A percentile compares a stretch with the other conserved stretches of the same genome.
Evolutionary conservation across 1,140 invertebrate genomes (phyloP).

Genomic region (Drosophila sulfurigaster): DNA sequence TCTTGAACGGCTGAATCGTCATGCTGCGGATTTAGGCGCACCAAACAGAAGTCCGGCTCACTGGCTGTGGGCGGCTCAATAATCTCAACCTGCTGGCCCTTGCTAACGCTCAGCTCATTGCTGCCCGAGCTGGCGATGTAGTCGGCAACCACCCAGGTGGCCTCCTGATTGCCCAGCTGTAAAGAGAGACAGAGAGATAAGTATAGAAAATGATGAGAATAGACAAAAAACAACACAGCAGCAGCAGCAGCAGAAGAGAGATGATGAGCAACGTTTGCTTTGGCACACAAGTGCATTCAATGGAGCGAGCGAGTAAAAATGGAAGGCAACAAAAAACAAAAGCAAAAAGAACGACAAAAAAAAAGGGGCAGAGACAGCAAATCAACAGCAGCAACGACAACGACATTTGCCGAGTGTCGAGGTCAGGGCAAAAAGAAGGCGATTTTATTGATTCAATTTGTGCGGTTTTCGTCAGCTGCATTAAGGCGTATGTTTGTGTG

Average conservation of each 20-base stretch:
- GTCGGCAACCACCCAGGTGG: slow-evolving; percentile 95
- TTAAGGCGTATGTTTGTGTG: neutral
- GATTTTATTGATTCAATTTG: slow-evolving; percentile 64
- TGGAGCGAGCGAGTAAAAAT: slow-evolving; percentile 29
- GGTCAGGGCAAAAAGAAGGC: slow-evolving; percentile 40
- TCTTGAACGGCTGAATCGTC: slow-evolving; percentile 88
- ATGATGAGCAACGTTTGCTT: slow-evolving; percentile 27
- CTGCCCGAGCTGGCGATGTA: slow-evolving; percentile 89
- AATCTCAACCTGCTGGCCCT: slow-evolving; percentile 97
- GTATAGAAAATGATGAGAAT: slow-evolving; percentile 33
- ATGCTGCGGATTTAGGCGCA: slow-evolving; percentile 86
- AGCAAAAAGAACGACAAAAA: no score
- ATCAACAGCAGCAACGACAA: slow-evolving; percentile 4
- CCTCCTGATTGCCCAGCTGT: slow-evolving; percentile 90
- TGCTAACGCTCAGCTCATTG: slow-evolving; percentile 91
- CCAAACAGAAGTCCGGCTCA: slow-evolving; percentile 88
- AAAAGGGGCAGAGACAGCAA: slow-evolving; percentile 8
- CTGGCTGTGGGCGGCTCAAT: slow-evolving; percentile 88
- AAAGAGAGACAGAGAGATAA: slow-evolving; percentile 56
- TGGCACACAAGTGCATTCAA: slow-evolving; percentile 35
- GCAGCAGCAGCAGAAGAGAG: neutral
- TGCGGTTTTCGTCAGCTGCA: slow-evolving; percentile 42
- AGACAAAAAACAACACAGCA: slow-evolving; percentile 17
- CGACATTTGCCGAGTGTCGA: slow-evolving; percentile 49
- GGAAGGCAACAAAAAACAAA: slow-evolving; percentile 4